A percentile compares a stretch with the other conserved stretches of the same genome.
These are phyloP conservation scores for Steinernema hermaphroditum DNA, from an alignment of 2,888 invertebrate species.

Conservation along the genomic window DNA sequence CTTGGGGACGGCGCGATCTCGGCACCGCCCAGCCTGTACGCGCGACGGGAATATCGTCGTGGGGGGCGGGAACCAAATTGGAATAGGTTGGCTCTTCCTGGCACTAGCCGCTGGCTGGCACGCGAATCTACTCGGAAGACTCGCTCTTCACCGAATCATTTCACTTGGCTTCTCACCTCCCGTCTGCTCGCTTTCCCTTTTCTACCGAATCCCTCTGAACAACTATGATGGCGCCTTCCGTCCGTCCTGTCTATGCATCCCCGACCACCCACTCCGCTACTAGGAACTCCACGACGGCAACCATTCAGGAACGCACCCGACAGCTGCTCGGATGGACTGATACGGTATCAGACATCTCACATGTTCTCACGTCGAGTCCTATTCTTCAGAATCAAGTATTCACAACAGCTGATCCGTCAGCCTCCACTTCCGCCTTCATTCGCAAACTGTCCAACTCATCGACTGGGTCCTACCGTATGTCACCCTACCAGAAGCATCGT, in stretches of 20 bases:
- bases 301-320: slow-evolving; percentile 12
- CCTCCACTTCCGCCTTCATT: slow-evolving; percentile 9
- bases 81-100: slow-evolving; percentile 28
- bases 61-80: slow-evolving; percentile 26
- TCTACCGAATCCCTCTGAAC: slow-evolving; percentile 7
- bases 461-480: background rate
- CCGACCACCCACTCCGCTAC: background rate
- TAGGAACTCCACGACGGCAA: background rate
- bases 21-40: slow-evolving; percentile 11
- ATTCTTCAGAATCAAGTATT: slow-evolving; percentile 8
- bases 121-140: slow-evolving; percentile 21
- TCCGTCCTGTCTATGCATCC: background rate
- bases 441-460: slow-evolving; percentile 14
- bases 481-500: slow-evolving; percentile 12
- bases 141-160: slow-evolving; percentile 19
- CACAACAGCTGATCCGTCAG: slow-evolving; percentile 19
- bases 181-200: slow-evolving; percentile 20
- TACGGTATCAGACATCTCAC: background rate
- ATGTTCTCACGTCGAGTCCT: background rate
- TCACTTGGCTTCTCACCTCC: slow-evolving; percentile 28
- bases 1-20: slow-evolving; percentile 18
- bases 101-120: slow-evolving; percentile 22
- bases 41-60: slow-evolving; percentile 23
- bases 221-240: background rate
- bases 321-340: slow-evolving; percentile 11